These are phyloP conservation scores for Coilia nasus DNA, from an alignment of 2,797 vertebrate species.

Conservation along the genomic window DNA sequence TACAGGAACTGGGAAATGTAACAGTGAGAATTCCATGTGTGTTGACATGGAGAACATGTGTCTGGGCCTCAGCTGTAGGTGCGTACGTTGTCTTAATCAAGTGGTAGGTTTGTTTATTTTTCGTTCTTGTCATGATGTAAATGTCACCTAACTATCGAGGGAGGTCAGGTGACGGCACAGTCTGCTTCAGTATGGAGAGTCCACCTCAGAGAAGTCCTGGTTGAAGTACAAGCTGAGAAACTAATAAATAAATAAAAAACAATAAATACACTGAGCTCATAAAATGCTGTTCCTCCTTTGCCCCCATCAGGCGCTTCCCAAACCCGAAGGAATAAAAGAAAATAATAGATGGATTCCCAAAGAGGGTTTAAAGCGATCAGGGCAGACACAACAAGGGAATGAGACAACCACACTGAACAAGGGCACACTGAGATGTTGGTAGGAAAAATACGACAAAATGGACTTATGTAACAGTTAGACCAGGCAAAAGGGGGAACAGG, in stretches of 20 bases:
- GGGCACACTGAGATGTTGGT: constrained; percentile 15
- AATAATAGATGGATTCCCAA: not conserved
- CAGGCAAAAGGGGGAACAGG: not conserved
- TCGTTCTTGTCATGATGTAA: not conserved
- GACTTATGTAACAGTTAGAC: constrained; percentile 4
- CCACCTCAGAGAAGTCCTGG: not conserved
- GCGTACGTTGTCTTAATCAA: not conserved
- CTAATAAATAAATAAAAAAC: constrained; percentile 9
- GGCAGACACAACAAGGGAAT: not conserved
- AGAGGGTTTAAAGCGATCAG: constrained; percentile 2
- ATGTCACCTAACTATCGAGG: not conserved
- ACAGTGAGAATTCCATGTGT: not conserved
- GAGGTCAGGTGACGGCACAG: not conserved
- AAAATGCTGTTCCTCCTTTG: not conserved
- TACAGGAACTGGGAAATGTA: too few species aligned
- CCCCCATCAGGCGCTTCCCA: not conserved
- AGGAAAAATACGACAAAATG: not conserved
- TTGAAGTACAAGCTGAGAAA: constrained; percentile 20
- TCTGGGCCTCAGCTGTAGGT: not conserved
- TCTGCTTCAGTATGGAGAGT: constrained; percentile 13
- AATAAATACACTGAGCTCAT: constrained; percentile 25
- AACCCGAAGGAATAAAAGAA: not conserved
- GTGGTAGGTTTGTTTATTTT: not conserved
- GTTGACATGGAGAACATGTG: not conserved
- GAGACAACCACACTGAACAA: not conserved